Conservation (phyloP, 2,888 invertebrate species). For the Leucophora obtusa region DNA sequence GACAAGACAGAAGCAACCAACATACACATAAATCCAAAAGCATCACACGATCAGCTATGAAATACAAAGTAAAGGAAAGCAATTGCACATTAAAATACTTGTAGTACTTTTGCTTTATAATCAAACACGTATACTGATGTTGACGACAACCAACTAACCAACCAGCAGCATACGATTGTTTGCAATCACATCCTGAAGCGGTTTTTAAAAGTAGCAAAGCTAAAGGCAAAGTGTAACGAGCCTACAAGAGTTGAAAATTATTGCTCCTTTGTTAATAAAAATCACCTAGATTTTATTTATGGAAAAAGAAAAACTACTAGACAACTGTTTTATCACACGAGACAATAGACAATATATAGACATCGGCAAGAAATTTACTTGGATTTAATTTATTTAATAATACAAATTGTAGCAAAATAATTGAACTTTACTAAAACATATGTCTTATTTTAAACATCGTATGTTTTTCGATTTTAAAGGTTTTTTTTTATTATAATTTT, state of each 20-base stretch:
- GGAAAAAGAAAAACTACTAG: too few species aligned
- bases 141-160: not conserved
- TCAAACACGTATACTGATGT: conserved; percentile 54
- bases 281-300: too few species aligned
- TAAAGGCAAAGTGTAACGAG: conserved; percentile 59
- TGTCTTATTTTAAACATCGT: too few species aligned
- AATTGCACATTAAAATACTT: conserved; percentile 22
- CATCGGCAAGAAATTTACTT: too few species aligned
- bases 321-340: too few species aligned
- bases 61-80: conserved; percentile 29
- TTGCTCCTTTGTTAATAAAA: conserved; percentile 39
- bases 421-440: too few species aligned
- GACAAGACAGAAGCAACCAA: conserved; percentile 5
- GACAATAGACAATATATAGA: too few species aligned
- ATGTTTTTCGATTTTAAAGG: too few species aligned
- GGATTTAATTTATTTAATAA: too few species aligned
- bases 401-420: too few species aligned
- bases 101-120: conserved; percentile 10
- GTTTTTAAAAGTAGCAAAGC: conserved; percentile 43
- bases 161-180: conserved; percentile 39
- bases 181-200: conserved; percentile 52
- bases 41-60: conserved; percentile 38
- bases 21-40: not conserved
- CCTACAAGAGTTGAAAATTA: conserved; percentile 53
- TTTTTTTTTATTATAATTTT: too few species aligned